Base-by-base conservation (phyloP, 2,113 vertebrate species). In the Carassius gibelio region DNA sequence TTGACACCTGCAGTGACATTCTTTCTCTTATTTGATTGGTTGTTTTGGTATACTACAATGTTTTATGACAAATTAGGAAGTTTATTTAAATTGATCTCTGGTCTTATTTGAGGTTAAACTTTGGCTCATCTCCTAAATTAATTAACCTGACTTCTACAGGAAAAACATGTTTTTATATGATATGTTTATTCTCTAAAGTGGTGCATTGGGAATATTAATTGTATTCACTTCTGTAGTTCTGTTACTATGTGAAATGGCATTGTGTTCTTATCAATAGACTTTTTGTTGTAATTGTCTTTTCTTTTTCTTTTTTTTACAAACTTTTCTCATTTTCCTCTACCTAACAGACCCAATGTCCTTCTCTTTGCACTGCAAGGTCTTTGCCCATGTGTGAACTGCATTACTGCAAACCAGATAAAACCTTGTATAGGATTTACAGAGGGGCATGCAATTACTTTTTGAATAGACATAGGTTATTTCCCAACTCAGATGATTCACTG, bases 351-450 rank as follows among this genome's bases (percentile, higher is more conserved):
- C 38, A 59, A 62, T 38, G 52, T 66, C 72, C 81, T 85, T 86
- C 82, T 78, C 75, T n/a, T 52, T 50, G 34, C 55, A n/a, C 21
- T 0, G 1, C 57, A 61, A 62, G 76, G 55, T 62, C 76, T 62
- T 79, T 62, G 75, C 7, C 8, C 8, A 26, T 55, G 50, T 71
- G 68, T 55, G 50, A 55, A 34, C 77, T 10, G 77, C 57, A 80
- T 89, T 85, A 87, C 79, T 74, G 61, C 84, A 61, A 74, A 81
- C 75, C 34, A 86, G 86, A 88, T 89, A 87, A 88, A 87, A 76
- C 77, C 78, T 84, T 77, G 83, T 77, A 78, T 85, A 82, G 90
- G 75, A 85, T 88, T 91, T 89, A 89, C 87, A 78, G 75, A 86
- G 66, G 71, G 61, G 45, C 50, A 50, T 38, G 30, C 83, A 69